Conservation (phyloP, 2,888 invertebrate genomes). For the Sphaerophoria rueppellii region DNA sequence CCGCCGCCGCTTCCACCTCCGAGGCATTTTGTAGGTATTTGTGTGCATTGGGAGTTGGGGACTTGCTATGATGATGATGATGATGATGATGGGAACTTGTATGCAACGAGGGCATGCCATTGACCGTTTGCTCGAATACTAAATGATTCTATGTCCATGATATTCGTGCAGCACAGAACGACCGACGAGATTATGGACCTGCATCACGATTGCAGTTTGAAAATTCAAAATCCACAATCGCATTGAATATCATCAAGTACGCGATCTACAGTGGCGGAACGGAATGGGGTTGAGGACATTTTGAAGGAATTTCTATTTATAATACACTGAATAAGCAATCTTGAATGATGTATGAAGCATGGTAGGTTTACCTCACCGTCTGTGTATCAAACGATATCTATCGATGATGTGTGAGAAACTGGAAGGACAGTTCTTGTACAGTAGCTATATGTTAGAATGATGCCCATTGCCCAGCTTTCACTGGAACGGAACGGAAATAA, state of each 20-base stretch:
- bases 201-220: slow-evolving; percentile 11
- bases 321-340: no score
- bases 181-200: slow-evolving; percentile 31
- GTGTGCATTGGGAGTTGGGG: not conserved
- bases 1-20: not conserved
- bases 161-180: slow-evolving; percentile 20
- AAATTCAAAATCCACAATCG: slow-evolving; percentile 21
- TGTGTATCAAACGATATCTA: no score
- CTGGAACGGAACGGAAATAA: no score
- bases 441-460: no score
- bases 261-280: not conserved
- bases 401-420: no score
- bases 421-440: no score
- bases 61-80: not conserved
- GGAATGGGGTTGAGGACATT: not conserved
- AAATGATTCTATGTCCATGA: slow-evolving; percentile 45
- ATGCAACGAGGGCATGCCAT: slow-evolving; percentile 53
- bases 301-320: no score
- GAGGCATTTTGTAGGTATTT: not conserved
- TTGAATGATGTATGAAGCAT: no score
- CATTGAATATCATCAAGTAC: not conserved
- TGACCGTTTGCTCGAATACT: slow-evolving; percentile 49
- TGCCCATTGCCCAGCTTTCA: no score
- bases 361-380: no score
- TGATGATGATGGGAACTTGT: slow-evolving; percentile 2